These are phyloP conservation scores for Sesia apiformis DNA, from an alignment of 2,888 invertebrate genomes.

Conservation along the genomic window DNA sequence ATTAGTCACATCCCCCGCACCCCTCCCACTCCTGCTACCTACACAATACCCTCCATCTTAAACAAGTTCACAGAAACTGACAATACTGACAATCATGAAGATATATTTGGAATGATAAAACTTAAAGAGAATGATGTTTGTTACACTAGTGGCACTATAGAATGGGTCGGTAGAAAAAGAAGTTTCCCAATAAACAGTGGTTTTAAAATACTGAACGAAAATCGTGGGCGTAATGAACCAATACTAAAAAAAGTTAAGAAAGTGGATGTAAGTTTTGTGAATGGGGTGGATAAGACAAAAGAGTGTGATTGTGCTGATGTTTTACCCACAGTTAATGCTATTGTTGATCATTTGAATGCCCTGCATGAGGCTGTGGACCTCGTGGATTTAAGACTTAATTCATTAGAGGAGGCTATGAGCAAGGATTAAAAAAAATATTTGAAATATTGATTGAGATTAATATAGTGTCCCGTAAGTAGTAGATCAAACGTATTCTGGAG, in stretches of 20 bases:
- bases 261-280: constrained; percentile 15
- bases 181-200: constrained; percentile 58
- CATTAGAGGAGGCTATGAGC: constrained; percentile 57
- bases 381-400: constrained; percentile 69
- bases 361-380: constrained; percentile 71
- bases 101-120: constrained; percentile 61
- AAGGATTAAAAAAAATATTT: constrained; percentile 3
- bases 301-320: constrained; percentile 62
- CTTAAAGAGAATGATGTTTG: constrained; percentile 59
- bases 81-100: constrained; percentile 14
- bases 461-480: too few species aligned
- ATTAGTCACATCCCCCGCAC: constrained; percentile 52
- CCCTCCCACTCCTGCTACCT: constrained; percentile 49
- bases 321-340: constrained; percentile 64
- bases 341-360: constrained; percentile 72
- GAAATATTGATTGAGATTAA: too few species aligned
- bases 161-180: constrained; percentile 63
- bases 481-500: too few species aligned
- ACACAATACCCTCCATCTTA: constrained; percentile 38
- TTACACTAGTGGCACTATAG: constrained; percentile 63
- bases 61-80: constrained; percentile 23
- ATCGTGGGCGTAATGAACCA: constrained; percentile 22
- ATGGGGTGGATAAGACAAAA: constrained; percentile 20
- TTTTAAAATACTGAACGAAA: constrained; percentile 50
- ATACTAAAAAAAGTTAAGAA: constrained; percentile 30